Percentiles rank a stretch among this genome's conserved stretches.
Conservation (phyloP, 2,797 vertebrate genomes). For the Potorous gilbertii region DNA sequence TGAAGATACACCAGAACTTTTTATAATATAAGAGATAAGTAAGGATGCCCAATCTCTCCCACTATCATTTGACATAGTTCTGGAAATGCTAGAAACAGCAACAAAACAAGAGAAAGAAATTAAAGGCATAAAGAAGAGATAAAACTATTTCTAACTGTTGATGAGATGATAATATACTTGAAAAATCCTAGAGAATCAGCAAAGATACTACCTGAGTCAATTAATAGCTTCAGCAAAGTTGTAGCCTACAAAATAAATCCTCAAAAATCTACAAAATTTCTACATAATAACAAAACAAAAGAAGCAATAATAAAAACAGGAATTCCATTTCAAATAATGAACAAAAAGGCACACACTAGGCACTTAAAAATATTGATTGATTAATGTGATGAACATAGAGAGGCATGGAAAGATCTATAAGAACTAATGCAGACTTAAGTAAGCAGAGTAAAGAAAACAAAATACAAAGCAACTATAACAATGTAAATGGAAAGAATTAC, state of each 20-base stretch:
- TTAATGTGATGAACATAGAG: neutral
- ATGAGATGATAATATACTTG: neutral
- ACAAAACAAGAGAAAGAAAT: neutral
- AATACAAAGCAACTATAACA: neutral
- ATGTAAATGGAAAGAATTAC: neutral
- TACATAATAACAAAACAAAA: neutral
- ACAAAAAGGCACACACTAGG: neutral
- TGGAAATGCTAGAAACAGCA: neutral
- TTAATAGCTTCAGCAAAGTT: neutral
- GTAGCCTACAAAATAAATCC: neutral
- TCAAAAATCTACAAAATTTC: neutral
- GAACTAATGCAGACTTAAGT: neutral
- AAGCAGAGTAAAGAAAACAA: neutral
- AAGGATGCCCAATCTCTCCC: neutral
- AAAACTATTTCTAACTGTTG: neutral
- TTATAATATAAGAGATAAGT: neutral
- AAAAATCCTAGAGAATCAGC: neutral
- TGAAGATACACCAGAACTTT: neutral
- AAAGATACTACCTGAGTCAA: neutral
- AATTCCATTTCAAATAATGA: neutral
- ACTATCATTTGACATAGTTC: neutral
- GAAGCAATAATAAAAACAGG: neutral
- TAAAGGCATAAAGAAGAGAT: neutral
- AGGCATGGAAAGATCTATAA: neutral
- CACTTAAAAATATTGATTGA: neutral